These are phyloP conservation scores for Tyria jacobaeae DNA, from an alignment of 2,888 invertebrate genomes.

Conservation along the genomic window DNA sequence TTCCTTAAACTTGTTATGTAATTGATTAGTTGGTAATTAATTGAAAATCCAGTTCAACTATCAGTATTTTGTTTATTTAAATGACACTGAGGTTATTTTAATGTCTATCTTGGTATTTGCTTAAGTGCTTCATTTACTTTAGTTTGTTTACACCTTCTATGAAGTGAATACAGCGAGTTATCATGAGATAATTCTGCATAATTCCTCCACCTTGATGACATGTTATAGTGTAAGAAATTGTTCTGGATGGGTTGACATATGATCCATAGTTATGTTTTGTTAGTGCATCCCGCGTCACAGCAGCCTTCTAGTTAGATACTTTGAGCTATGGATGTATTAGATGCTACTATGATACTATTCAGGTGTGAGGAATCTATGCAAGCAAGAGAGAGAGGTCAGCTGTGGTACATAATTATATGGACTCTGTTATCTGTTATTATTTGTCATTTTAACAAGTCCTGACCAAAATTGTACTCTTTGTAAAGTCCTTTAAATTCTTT, in stretches of 20 bases:
- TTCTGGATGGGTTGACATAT: constrained; percentile 78
- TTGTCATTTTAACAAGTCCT: no score
- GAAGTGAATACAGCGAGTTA: constrained; percentile 8
- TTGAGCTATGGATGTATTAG: constrained; percentile 74
- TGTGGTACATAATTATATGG: constrained; percentile 17
- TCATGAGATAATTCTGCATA: constrained; percentile 54
- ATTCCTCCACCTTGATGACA: constrained; percentile 62
- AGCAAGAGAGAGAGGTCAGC: constrained; percentile 66
- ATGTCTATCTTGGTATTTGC: constrained; percentile 16
- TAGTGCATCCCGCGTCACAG: constrained; percentile 78
- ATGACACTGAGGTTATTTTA: constrained; percentile 5
- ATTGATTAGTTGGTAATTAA: neutral
- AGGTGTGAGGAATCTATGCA: constrained; percentile 70
- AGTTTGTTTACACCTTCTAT: constrained; percentile 24
- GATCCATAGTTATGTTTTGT: constrained; percentile 68
- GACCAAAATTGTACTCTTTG: neutral
- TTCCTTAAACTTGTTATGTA: constrained; percentile 1
- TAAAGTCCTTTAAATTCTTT: neutral
- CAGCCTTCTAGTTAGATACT: constrained; percentile 69
- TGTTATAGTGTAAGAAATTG: constrained; percentile 70
- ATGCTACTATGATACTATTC: constrained; percentile 55
- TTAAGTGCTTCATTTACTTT: constrained; percentile 17
- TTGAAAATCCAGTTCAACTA: neutral
- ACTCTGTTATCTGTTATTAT: neutral
- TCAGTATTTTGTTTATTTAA: neutral